phyloP scores from a whole-genome alignment of 2,797 vertebrate genomes.

The Poeciliopsis gracilis region DNA sequence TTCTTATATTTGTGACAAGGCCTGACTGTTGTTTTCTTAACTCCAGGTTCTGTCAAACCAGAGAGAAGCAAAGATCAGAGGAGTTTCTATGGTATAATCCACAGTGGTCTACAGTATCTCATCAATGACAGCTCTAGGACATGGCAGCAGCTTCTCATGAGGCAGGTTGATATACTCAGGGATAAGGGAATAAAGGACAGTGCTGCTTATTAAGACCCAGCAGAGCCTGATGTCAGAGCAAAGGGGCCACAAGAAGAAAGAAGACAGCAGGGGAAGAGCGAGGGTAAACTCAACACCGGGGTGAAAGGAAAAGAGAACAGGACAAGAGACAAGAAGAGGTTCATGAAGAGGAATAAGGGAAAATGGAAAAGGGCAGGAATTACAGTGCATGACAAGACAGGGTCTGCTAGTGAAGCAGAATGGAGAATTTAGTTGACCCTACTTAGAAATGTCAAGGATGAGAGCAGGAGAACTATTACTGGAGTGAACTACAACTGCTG shows the following conservation, averaged over 20 bases:
- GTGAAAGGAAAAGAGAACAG: slow-evolving; percentile 36
- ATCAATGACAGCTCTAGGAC: slow-evolving; percentile 49
- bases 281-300: slow-evolving; percentile 39
- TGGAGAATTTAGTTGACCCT: slow-evolving; percentile 26
- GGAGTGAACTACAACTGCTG: slow-evolving; percentile 3
- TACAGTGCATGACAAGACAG: slow-evolving; percentile 11
- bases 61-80: slow-evolving; percentile 26
- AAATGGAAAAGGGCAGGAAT: slow-evolving; percentile 2
- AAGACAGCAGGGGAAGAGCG: slow-evolving; percentile 38
- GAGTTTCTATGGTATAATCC: slow-evolving; percentile 31
- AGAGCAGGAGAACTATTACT: slow-evolving; percentile 34
- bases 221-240: slow-evolving; percentile 47
- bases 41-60: slow-evolving; percentile 25
- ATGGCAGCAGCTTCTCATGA: slow-evolving; percentile 49
- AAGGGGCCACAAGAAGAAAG: slow-evolving; percentile 39
- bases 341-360: slow-evolving; percentile 12
- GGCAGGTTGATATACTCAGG: slow-evolving; percentile 50
- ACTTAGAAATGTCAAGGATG: slow-evolving; percentile 41
- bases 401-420: slow-evolving; percentile 10
- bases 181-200: slow-evolving; percentile 53
- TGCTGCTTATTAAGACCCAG: slow-evolving; percentile 56
- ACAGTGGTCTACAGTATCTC: slow-evolving; percentile 25
- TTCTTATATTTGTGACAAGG: slow-evolving; percentile 8
- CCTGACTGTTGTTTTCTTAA: slow-evolving; percentile 28
- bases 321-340: slow-evolving; percentile 13